Conservation (phyloP, 2,797 vertebrate species). For the Lacerta viridis region DNA sequence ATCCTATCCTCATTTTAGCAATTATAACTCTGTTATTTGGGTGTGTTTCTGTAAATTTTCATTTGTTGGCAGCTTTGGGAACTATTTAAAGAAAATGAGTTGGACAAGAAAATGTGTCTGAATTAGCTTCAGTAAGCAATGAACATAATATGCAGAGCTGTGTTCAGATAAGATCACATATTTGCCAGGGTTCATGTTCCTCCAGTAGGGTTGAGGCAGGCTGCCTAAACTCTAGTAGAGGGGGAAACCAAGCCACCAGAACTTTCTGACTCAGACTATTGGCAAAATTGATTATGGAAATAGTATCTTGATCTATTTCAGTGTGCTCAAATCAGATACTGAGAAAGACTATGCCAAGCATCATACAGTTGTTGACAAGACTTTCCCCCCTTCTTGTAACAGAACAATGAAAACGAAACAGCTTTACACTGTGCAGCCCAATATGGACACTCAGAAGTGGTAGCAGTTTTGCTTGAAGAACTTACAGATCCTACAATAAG, state of each 20-base stretch:
- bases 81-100: constrained; percentile 14
- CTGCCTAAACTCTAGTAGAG: not conserved
- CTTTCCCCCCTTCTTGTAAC: constrained; percentile 71
- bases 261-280: not conserved
- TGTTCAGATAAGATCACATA: constrained; percentile 4
- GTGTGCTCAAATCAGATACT: constrained; percentile 16
- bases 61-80: not conserved
- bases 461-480: constrained; percentile 92
- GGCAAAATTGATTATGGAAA: not conserved
- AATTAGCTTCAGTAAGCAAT: not conserved
- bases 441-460: constrained; percentile 95
- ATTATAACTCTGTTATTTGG: not conserved
- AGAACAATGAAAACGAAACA: constrained; percentile 95
- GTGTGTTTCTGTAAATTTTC: constrained; percentile 5
- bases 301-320: constrained; percentile 38
- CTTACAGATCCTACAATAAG: constrained; percentile 94
- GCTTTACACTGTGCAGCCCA: constrained; percentile 95
- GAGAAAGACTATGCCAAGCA: constrained; percentile 16
- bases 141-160: constrained; percentile 16
- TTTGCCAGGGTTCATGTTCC: not conserved
- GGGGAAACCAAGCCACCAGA: not conserved
- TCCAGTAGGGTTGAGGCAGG: not conserved
- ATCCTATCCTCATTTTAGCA: not conserved
- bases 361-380: constrained; percentile 21
- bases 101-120: not conserved